Evolutionary conservation across 2,888 invertebrate species (phyloP), one percentile per base, ranked within the genome.

Genomic region (Philereme transversata): DNA sequence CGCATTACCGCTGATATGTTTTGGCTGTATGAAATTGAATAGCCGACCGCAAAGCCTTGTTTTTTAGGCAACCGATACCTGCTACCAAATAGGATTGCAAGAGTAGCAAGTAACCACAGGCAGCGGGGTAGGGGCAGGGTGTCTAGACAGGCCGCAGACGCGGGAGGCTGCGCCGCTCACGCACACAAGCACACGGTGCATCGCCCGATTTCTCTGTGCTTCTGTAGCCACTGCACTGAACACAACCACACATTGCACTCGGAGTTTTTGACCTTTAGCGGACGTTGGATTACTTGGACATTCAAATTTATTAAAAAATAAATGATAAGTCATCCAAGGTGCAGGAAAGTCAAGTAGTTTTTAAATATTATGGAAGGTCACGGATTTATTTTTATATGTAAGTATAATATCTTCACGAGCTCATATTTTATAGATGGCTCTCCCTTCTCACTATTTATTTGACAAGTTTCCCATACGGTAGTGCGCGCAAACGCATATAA

Each of bases 71-170:
- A 47, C 33, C 73, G 68, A 69, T 71, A 69, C 66, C 68, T 70
- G 65, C 69, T 70, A 73, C 72, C 69, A 74, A 78, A 78, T 72
- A 66, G 70, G 68, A 77, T 67, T 72, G 75, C 73, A 68, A 74
- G 70, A 69, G 75, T 68, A 66, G 64, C 71, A 8, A 68, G 43
- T 5, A 68, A 70, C 74, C 75, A 67, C 68, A 60, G 61, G 62
- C 64, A 59, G 69, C 59, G 75, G 70, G 65, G 74, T 67, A 73
- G 72, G 79, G 75, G 74, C 78, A 78, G 78, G 81, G 68, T 76
- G 91, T 91, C 91, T 91, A 91, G 91, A 91, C 91, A 86, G 90
- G 87, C 88, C 88, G 89, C 90, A 92, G 91, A 91, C 91, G 86
- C 80, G 82, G 88, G 90, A 90, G 90, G 90, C 90, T 90, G 91